phyloP scores from a whole-genome alignment of 1,140 invertebrate genomes.

The Drosophila santomea region DNA sequence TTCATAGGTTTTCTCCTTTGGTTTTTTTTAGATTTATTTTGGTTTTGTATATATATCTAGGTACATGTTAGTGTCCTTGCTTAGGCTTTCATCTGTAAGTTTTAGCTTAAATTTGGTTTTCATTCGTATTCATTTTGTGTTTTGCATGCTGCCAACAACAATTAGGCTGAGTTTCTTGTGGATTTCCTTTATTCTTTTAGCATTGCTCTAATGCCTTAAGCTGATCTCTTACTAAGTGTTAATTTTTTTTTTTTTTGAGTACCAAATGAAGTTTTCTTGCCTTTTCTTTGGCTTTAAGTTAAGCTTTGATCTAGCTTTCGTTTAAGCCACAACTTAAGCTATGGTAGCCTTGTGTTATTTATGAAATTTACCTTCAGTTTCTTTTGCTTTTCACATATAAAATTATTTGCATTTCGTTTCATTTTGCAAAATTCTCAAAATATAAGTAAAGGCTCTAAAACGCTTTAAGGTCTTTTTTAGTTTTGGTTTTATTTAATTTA shows the following conservation, averaged over 20 bases:
- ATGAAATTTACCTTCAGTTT: slow-evolving; percentile 36
- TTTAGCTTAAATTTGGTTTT: slow-evolving; percentile 57
- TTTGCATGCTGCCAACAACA: slow-evolving; percentile 69
- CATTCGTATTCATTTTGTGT: slow-evolving; percentile 32
- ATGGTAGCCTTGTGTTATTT: slow-evolving; percentile 50
- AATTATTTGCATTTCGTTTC: slow-evolving; percentile 78
- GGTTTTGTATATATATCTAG: slow-evolving; percentile 80
- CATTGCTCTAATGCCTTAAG: slow-evolving; percentile 62
- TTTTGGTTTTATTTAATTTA: slow-evolving; percentile 53
- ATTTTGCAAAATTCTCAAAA: slow-evolving; percentile 78
- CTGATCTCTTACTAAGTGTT: slow-evolving; percentile 32
- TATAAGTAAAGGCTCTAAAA: slow-evolving; percentile 83
- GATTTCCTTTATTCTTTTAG: slow-evolving; percentile 35
- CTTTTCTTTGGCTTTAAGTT: slow-evolving; percentile 43
- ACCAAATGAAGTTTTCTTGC: slow-evolving; percentile 24
- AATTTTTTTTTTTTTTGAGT: slow-evolving; percentile 29
- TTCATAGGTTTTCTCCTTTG: slow-evolving; percentile 24
- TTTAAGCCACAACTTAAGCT: slow-evolving; percentile 48
- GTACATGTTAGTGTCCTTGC: slow-evolving; percentile 82
- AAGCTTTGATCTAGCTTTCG: slow-evolving; percentile 48
- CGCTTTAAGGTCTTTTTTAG: slow-evolving; percentile 55
- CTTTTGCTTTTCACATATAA: slow-evolving; percentile 60
- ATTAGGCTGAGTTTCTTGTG: slow-evolving; percentile 61
- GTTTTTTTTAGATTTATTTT: slow-evolving; percentile 28
- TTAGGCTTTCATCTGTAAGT: slow-evolving; percentile 66